Conservation (phyloP, 2,888 invertebrate species). For the Drosophila mulleri region DNA sequence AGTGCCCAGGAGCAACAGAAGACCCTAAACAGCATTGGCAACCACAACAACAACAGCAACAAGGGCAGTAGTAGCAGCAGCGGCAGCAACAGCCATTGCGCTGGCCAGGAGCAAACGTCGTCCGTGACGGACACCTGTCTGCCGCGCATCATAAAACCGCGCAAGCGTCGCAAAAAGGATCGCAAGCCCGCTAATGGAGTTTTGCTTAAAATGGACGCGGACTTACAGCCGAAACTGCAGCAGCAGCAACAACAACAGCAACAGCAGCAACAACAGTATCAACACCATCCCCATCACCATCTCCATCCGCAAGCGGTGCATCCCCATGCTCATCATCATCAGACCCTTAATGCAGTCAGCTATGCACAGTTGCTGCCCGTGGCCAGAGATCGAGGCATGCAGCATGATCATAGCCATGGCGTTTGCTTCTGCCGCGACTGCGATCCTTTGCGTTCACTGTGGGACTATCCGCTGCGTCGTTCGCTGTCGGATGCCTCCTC, state of each 20-base stretch:
- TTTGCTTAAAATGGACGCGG: constrained; percentile 72
- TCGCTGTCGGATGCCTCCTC: constrained; percentile 84
- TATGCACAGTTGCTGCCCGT: constrained; percentile 42
- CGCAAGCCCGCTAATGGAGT: constrained; percentile 89
- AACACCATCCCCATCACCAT: not conserved
- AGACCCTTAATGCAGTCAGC: not conserved
- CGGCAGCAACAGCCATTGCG: constrained; percentile 6
- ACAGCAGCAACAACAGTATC: constrained; percentile 8
- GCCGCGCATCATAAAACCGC: constrained; percentile 94
- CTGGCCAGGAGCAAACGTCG: constrained; percentile 22
- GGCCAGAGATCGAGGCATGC: constrained; percentile 31
- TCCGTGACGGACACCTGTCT: constrained; percentile 89
- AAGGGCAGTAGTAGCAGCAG: not conserved
- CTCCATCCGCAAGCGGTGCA: not conserved
- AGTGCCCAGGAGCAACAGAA: constrained; percentile 52
- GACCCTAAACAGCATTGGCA: constrained; percentile 19
- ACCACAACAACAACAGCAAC: constrained; percentile 1
- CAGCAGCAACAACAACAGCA: constrained; percentile 5
- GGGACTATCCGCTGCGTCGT: constrained; percentile 84
- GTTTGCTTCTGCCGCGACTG: constrained; percentile 82
- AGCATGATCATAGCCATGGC: constrained; percentile 72
- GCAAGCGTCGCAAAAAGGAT: constrained; percentile 95
- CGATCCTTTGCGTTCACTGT: constrained; percentile 84
- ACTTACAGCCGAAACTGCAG: constrained; percentile 57
- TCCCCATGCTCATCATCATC: constrained; percentile 7